Percentiles rank a stretch among this genome's conserved stretches.
Evolutionary conservation across 2,113 vertebrate species (phyloP).

Genomic region (Leptobrachium ailaonicum): DNA sequence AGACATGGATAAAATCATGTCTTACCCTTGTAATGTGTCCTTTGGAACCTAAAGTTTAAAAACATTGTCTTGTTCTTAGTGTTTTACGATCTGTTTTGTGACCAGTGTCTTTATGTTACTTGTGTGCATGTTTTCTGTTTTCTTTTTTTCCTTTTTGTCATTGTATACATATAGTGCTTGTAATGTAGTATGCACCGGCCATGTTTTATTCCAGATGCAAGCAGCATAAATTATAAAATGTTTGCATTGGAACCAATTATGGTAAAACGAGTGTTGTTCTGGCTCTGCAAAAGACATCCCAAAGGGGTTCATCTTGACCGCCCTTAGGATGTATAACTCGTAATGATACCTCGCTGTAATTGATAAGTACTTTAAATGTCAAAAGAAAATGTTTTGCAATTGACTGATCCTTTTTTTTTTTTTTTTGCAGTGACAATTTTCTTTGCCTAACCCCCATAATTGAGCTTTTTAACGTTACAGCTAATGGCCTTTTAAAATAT

Average conservation of each 20-base stretch:
- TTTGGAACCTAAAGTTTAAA: too few species aligned
- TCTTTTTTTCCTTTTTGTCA: too few species aligned
- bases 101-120: too few species aligned
- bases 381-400: background rate
- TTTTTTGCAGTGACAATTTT: background rate
- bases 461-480: constrained; percentile 58
- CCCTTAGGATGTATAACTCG: constrained; percentile 4
- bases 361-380: constrained; percentile 18
- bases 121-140: too few species aligned
- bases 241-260: background rate
- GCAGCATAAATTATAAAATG: background rate
- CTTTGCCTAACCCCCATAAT: constrained; percentile 36
- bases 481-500: constrained; percentile 68
- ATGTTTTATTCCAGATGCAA: background rate
- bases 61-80: too few species aligned
- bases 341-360: background rate
- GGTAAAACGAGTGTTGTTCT: background rate
- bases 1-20: too few species aligned
- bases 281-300: background rate
- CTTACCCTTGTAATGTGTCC: too few species aligned
- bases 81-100: too few species aligned
- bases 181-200: too few species aligned
- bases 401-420: too few species aligned
- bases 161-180: too few species aligned
- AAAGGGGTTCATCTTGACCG: background rate